These are phyloP conservation scores for Anagrus nilaparvatae DNA, from an alignment of 1,140 invertebrate genomes.

Conservation along the genomic window DNA sequence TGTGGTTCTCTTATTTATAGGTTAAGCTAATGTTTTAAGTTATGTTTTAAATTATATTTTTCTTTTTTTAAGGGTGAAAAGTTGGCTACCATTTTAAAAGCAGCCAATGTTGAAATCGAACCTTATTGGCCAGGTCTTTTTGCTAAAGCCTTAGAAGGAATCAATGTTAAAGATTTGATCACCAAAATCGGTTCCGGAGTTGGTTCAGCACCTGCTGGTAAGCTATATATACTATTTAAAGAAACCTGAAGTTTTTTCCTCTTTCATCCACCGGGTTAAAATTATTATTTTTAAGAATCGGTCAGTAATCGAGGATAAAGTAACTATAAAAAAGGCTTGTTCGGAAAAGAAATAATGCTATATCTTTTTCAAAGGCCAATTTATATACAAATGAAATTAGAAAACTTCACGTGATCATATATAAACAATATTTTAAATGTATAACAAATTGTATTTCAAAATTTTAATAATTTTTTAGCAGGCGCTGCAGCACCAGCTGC, in stretches of 20 bases:
- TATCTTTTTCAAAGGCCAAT: constrained; percentile 19
- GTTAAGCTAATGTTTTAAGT: neutral
- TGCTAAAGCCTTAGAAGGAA: constrained; percentile 90
- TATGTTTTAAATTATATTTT: neutral
- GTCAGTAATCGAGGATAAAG: constrained; percentile 33
- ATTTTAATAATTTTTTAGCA: neutral
- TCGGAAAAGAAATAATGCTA: constrained; percentile 16
- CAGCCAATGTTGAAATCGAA: constrained; percentile 91
- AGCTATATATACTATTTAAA: constrained; percentile 6
- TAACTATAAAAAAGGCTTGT: constrained; percentile 21
- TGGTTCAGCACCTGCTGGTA: constrained; percentile 63
- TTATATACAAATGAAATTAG: constrained; percentile 17
- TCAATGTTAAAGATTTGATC: constrained; percentile 91
- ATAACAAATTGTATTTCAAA: constrained; percentile 7
- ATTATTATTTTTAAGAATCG: constrained; percentile 17
- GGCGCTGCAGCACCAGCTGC: constrained; percentile 48
- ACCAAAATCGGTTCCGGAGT: constrained; percentile 90
- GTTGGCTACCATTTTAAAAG: constrained; percentile 93
- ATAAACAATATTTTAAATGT: neutral
- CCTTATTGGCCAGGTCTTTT: constrained; percentile 99
- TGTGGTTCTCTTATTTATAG: neutral
- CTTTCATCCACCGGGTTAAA: constrained; percentile 33
- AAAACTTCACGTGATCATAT: neutral
- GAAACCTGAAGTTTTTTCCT: constrained; percentile 20
- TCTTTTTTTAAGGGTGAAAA: constrained; percentile 76